Conservation (phyloP, 2,797 vertebrate genomes). For the Phoxinus dragarum region DNA sequence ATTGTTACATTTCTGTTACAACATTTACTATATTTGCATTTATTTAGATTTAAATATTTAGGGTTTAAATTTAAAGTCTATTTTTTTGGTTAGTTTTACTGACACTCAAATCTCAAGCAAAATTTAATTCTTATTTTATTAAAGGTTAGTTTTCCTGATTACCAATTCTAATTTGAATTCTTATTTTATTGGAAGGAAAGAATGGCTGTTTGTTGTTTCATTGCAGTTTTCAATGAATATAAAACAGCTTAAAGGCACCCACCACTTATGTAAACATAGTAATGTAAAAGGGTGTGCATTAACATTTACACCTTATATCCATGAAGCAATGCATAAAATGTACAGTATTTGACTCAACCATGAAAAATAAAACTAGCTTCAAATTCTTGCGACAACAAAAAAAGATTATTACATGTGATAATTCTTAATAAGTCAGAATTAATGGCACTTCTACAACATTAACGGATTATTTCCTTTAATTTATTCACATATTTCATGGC, state of each 20-base stretch:
- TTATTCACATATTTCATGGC: not conserved
- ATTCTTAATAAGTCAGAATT: not conserved
- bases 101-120: not conserved
- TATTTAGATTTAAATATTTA: conserved; percentile 15
- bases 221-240: conserved; percentile 18
- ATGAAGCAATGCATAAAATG: not conserved
- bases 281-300: not conserved
- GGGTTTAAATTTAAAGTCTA: not conserved
- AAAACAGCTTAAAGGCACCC: not conserved
- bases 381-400: not conserved
- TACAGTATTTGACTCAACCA: not conserved
- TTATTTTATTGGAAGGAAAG: not conserved
- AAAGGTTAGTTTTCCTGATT: not conserved
- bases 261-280: not conserved
- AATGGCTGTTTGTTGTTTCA: not conserved
- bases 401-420: not conserved
- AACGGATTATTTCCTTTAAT: not conserved
- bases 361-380: not conserved
- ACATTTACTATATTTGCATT: not conserved
- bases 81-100: conserved; percentile 1
- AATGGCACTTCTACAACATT: not conserved
- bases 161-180: not conserved
- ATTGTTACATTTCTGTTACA: conserved; percentile 13
- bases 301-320: not conserved
- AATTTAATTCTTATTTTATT: not conserved